phyloP scores from a whole-genome alignment of 2,113 vertebrate genomes.

The Oreochromis niloticus region DNA sequence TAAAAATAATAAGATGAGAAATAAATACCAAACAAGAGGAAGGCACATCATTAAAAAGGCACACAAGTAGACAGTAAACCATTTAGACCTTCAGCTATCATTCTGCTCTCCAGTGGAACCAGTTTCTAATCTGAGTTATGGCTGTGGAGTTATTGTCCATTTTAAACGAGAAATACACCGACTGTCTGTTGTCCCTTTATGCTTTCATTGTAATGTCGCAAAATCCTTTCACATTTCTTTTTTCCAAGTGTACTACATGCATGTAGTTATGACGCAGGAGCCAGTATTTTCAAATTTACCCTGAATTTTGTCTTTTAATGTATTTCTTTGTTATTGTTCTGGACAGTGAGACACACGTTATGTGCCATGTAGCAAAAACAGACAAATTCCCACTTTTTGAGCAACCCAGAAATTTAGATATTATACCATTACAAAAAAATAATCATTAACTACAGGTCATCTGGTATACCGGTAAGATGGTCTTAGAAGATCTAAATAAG shows the following conservation, averaged over 20 bases:
- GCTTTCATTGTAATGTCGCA: not conserved
- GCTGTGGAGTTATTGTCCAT: not conserved
- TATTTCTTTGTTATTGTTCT: not conserved
- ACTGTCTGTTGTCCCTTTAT: not conserved
- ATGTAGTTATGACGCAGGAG: not conserved
- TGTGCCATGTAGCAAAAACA: not conserved
- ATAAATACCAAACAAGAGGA: not conserved
- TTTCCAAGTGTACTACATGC: not conserved
- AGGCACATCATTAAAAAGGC: not conserved
- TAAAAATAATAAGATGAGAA: not conserved
- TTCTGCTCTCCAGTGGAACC: not conserved
- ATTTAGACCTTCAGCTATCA: not conserved
- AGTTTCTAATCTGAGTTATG: not conserved
- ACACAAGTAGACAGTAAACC: not conserved
- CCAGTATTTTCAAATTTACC: not conserved
- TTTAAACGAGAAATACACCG: not conserved
- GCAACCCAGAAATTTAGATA: not conserved
- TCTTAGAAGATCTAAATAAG: not conserved
- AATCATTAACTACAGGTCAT: not conserved
- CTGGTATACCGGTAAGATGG: not conserved
- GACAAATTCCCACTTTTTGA: not conserved
- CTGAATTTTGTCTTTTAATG: not conserved
- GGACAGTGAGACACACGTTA: not conserved
- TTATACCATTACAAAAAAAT: not conserved
- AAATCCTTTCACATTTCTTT: not conserved